phyloP scores from a whole-genome alignment of 2,888 invertebrate species.

The Cephonodes hylas region DNA sequence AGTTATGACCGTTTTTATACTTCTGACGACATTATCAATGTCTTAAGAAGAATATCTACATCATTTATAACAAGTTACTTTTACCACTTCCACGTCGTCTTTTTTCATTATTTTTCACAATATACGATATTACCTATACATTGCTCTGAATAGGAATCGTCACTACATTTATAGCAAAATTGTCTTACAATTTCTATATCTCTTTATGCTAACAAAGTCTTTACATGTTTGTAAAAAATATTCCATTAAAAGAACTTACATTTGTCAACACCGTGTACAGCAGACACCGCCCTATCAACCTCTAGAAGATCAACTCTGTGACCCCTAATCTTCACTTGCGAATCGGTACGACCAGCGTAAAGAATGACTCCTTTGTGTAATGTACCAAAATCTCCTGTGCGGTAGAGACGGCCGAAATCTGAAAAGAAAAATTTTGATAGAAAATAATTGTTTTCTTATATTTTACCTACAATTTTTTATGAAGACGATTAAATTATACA shows the following conservation, averaged over 20 bases:
- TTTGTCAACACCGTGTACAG: conserved; percentile 85
- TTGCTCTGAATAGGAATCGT: no score
- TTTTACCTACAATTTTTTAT: no score
- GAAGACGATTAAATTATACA: no score
- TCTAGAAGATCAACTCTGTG: conserved; percentile 92
- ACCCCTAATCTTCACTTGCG: conserved; percentile 92
- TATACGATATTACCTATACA: no score
- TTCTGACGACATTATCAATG: no score
- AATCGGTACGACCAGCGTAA: conserved; percentile 92
- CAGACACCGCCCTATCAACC: conserved; percentile 87
- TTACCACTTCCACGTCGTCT: no score
- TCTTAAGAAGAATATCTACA: no score
- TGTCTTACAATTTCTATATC: neutral
- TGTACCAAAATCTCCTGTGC: conserved; percentile 92
- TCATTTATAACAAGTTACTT: no score
- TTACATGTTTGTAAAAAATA: neutral
- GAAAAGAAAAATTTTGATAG: conserved; percentile 17
- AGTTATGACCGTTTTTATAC: no score
- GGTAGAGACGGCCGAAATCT: conserved; percentile 88
- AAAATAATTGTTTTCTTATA: neutral
- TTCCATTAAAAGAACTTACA: conserved; percentile 51
- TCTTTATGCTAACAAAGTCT: neutral
- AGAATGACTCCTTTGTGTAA: conserved; percentile 85
- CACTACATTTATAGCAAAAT: no score
- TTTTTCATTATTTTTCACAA: no score